Percentiles rank a stretch among this genome's conserved stretches.
phyloP scores from a whole-genome alignment of 2,113 vertebrate species.

The Poecilia latipinna region DNA sequence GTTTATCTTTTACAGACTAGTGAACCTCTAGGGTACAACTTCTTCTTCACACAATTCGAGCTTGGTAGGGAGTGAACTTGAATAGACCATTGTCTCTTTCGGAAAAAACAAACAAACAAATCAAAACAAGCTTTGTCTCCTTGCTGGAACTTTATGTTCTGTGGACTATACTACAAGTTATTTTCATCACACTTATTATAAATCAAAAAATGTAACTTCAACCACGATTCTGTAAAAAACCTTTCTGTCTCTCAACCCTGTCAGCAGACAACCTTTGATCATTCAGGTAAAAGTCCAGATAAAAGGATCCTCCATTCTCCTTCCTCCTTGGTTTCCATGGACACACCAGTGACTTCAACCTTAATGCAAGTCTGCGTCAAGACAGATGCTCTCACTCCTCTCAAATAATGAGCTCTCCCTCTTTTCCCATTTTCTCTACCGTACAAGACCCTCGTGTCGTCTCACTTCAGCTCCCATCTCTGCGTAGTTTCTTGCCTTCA shows the following conservation, averaged over 20 bases:
- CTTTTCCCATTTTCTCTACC: constrained; percentile 15
- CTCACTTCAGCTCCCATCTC: constrained; percentile 16
- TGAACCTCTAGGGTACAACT: not conserved
- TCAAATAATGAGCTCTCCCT: constrained; percentile 28
- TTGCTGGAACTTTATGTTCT: not conserved
- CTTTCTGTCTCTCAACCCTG: constrained; percentile 22
- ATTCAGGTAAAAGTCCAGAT: constrained; percentile 52
- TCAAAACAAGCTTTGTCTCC: not conserved
- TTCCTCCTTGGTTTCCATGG: constrained; percentile 60
- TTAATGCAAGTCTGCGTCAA: constrained; percentile 25
- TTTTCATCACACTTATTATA: constrained; percentile 11
- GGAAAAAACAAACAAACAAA: no score
- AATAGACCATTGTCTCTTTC: not conserved
- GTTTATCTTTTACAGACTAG: not conserved
- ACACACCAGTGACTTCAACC: constrained; percentile 52
- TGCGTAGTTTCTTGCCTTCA: constrained; percentile 12
- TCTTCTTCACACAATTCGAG: not conserved
- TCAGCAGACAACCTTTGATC: constrained; percentile 53
- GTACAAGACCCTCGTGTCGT: constrained; percentile 9
- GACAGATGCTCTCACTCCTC: constrained; percentile 26
- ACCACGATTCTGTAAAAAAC: constrained; percentile 15
- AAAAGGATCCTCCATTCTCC: constrained; percentile 53
- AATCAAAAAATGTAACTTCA: constrained; percentile 11
- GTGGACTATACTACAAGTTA: not conserved
- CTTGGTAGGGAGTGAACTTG: not conserved